Evolutionary conservation across 2,113 vertebrate species (phyloP).

Genomic region (Misgurnus anguillicaudatus): DNA sequence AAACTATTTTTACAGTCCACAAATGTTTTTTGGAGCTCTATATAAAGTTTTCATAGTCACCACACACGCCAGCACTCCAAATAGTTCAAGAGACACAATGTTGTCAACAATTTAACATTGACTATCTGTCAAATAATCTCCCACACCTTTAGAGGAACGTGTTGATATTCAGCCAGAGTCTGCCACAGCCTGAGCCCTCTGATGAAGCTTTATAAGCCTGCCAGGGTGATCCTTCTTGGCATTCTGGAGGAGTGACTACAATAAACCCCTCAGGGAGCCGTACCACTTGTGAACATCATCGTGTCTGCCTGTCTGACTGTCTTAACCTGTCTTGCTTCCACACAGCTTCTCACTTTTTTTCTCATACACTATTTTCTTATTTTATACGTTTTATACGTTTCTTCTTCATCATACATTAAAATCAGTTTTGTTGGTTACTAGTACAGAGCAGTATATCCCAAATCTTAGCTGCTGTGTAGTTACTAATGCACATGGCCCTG

Average conservation of each 20-base stretch:
- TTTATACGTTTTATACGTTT: neutral
- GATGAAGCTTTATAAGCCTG: conserved; percentile 31
- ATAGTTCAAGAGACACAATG: neutral
- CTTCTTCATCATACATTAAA: neutral
- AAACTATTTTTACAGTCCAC: too few species aligned
- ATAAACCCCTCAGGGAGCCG: conserved; percentile 29
- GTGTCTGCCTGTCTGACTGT: conserved; percentile 2
- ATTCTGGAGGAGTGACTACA: conserved; percentile 25
- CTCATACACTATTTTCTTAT: neutral
- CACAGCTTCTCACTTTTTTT: neutral
- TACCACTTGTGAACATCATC: conserved; percentile 10
- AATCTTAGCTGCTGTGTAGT: neutral
- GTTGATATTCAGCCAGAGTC: neutral
- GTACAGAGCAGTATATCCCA: neutral
- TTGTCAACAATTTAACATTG: conserved; percentile 27
- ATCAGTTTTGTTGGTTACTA: neutral
- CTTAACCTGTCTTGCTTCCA: neutral
- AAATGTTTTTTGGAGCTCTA: neutral
- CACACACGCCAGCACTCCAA: neutral
- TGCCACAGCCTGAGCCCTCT: conserved; percentile 1
- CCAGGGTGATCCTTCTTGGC: conserved; percentile 37
- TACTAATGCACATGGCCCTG: neutral
- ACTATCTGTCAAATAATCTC: conserved; percentile 12
- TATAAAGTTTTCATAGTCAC: neutral
- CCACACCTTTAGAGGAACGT: neutral